A percentile compares a stretch with the other conserved stretches of the same genome.
phyloP scores from a whole-genome alignment of 2,113 vertebrate genomes.

The Chionis minor region DNA sequence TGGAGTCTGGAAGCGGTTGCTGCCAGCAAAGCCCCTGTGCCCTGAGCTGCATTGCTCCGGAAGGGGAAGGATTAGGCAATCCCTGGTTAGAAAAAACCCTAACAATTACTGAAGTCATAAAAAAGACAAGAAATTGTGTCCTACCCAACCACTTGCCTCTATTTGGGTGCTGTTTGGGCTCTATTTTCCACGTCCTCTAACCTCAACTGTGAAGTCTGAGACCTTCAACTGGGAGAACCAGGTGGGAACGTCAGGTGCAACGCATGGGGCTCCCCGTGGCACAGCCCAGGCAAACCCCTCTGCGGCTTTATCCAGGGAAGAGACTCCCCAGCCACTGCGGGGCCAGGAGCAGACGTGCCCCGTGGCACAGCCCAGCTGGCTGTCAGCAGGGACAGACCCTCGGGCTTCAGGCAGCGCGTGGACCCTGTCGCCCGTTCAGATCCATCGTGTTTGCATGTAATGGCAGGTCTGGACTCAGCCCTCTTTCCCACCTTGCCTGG shows the following conservation, averaged over 20 bases:
- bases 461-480: neutral
- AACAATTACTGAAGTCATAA: neutral
- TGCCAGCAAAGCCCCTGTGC: neutral
- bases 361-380: fast-evolving
- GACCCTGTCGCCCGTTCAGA: fast-evolving
- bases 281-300: neutral
- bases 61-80: neutral
- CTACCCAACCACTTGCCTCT: neutral
- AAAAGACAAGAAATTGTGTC: neutral
- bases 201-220: neutral
- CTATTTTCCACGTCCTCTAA: neutral
- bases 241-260: neutral
- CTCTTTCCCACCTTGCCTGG: neutral
- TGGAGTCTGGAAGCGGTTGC: neutral
- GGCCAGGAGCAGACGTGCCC: neutral
- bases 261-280: neutral
- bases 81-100: neutral
- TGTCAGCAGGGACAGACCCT: neutral
- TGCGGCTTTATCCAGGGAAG: neutral
- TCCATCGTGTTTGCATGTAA: neutral
- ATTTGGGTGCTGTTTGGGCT: neutral
- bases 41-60: neutral
- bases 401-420: neutral
- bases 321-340: neutral
- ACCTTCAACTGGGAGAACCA: neutral